Percentiles rank a stretch among this genome's conserved stretches.
phyloP scores from a whole-genome alignment of 2,888 invertebrate genomes.

The Chelonus formosanus region DNA sequence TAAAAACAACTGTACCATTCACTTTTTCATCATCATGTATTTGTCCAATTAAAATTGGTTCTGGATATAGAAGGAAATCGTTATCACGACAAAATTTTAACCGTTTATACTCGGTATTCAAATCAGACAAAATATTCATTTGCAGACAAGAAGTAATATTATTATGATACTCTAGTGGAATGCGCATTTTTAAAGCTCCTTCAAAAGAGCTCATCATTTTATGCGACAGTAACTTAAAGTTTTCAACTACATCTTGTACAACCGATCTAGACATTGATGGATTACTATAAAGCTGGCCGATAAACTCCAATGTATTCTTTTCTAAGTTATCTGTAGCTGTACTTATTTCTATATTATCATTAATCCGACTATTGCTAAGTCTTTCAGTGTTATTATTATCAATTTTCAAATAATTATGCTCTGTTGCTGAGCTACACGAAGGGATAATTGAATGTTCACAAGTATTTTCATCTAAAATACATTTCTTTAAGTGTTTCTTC shows the following conservation, averaged over 20 bases:
- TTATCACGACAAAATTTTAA: background rate
- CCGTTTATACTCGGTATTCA: background rate
- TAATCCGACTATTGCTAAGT: background rate
- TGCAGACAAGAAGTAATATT: background rate
- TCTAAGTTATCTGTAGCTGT: constrained; percentile 7
- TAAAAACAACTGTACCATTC: background rate
- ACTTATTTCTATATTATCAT: constrained; percentile 11
- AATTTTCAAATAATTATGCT: no score
- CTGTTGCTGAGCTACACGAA: no score
- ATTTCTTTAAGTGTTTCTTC: no score
- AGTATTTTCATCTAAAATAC: no score
- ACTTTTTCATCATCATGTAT: constrained; percentile 2
- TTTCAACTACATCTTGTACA: constrained; percentile 22
- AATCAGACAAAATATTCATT: background rate
- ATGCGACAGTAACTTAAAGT: constrained; percentile 12
- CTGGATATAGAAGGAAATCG: background rate
- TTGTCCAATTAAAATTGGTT: background rate
- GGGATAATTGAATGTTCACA: no score
- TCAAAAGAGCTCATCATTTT: background rate
- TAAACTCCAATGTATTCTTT: constrained; percentile 19
- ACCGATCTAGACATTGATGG: constrained; percentile 20
- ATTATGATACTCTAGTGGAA: background rate
- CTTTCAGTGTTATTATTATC: no score
- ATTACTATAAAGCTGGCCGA: constrained; percentile 30
- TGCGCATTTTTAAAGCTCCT: no score